Base-by-base conservation (phyloP, 2,113 vertebrate genomes). In the Daubentonia madagascariensis region DNA sequence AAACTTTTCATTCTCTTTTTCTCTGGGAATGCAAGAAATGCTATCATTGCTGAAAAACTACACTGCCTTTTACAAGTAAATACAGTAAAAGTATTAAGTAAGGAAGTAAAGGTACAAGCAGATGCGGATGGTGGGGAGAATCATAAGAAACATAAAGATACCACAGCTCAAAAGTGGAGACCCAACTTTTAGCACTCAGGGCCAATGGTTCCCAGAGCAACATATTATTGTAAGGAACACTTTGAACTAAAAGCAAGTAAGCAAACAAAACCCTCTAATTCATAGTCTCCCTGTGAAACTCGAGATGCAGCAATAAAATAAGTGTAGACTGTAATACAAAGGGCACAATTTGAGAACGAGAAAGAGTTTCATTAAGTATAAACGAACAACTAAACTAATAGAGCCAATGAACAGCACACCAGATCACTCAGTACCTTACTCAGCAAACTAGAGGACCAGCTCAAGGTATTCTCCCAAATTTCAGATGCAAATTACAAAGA, bases 111-210 rank as follows among this genome's bases (percentile, higher is more conserved):
- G 23, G 61, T 30, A 81, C 20, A 63, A 79, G 40, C 40, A 48
- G 14, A 54, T 5, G 10, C 4, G 35, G 22, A 13, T 11, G 20
- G 2, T 4, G 2, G 4, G 1, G 12, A 17, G 30, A 25, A 45
- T 61, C 23, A 70, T 40, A 86, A 57, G 67, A 80, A 48, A 86
- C 28, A 88, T 8, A 68, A 67, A 79, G 52, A 23, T 10, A 14
- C 2, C 7, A 2, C 16, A 86, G 40, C 50, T 84, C 76, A 54
- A 63, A 94, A 40, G 7, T 32, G 20, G 50, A 73, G 54, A 68
- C 20, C 65, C 72, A 32, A 50, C 6, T 52, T 75, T 68, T 32
- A 67, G 22, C 22, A 67, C 16, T 37, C 40, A 63, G 52, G 52
- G 40, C 28, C 84, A 80, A 0, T 25, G 20, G 40, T 48, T 78